A percentile compares a stretch with the other conserved stretches of the same genome.
Conservation (phyloP, 2,888 invertebrate species). For the Orthosia cruda region DNA sequence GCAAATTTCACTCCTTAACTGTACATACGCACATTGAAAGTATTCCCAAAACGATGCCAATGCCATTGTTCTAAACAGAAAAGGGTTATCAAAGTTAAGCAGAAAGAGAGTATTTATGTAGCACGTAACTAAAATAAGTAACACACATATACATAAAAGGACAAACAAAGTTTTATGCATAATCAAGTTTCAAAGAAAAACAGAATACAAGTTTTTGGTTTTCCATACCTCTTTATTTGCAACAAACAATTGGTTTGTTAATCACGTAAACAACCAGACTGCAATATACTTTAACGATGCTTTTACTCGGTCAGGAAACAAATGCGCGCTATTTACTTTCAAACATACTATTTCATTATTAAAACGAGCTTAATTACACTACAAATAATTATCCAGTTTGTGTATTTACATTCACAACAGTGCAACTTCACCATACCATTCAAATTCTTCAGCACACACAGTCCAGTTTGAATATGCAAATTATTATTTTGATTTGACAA, state of each 20-base stretch:
- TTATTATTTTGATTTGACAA: slow-evolving; percentile 44
- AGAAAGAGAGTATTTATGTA: no score
- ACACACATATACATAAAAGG: no score
- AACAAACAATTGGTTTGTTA: background rate
- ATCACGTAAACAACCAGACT: background rate
- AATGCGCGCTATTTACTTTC: background rate
- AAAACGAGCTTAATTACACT: background rate
- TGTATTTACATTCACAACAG: background rate
- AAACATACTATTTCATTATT: background rate
- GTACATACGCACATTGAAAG: no score
- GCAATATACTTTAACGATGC: background rate
- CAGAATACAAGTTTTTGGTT: no score
- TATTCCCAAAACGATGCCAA: no score
- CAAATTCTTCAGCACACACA: slow-evolving; percentile 1
- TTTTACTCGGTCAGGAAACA: slow-evolving; percentile 5
- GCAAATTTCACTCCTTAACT: no score
- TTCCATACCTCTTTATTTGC: background rate
- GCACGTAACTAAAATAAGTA: no score
- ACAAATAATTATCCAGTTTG: background rate
- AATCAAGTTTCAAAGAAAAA: no score
- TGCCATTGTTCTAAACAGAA: no score
- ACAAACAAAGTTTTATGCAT: no score
- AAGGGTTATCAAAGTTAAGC: no score
- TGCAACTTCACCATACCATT: background rate
- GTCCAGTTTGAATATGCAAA: slow-evolving; percentile 40